A percentile compares a stretch with the other conserved stretches of the same genome.
phyloP scores from a whole-genome alignment of 2,888 invertebrate species.

The Brachycybe producta region DNA sequence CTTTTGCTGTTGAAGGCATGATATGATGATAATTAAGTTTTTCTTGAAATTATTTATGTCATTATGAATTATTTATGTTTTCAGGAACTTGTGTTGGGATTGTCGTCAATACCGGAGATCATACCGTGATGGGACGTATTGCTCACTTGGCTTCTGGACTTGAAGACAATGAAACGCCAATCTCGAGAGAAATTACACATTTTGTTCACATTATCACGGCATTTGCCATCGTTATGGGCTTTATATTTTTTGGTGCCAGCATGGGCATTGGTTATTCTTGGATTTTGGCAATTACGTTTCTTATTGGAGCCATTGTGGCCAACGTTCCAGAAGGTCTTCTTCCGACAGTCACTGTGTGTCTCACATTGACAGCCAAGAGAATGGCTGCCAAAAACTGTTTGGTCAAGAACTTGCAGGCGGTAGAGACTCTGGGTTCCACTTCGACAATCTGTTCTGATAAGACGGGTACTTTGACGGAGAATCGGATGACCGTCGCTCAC shows the following conservation, averaged over 20 bases:
- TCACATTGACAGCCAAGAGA: slow-evolving; percentile 41
- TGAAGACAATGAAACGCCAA: slow-evolving; percentile 38
- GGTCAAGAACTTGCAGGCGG: slow-evolving; percentile 35
- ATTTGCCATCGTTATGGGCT: slow-evolving; percentile 23
- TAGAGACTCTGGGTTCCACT: slow-evolving; percentile 42
- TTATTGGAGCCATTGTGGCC: slow-evolving; percentile 27
- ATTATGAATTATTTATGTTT: slow-evolving; percentile 6
- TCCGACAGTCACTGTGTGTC: slow-evolving; percentile 29
- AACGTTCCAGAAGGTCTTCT: slow-evolving; percentile 26
- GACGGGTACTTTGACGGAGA: slow-evolving; percentile 36
- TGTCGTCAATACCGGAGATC: slow-evolving; percentile 31
- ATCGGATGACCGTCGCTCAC: slow-evolving; percentile 42
- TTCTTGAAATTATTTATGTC: not conserved
- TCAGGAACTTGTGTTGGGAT: slow-evolving; percentile 24
- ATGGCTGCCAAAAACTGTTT: slow-evolving; percentile 21
- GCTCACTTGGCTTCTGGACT: slow-evolving; percentile 28
- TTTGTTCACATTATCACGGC: slow-evolving; percentile 40
- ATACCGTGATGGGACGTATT: slow-evolving; percentile 29
- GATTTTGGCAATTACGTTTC: slow-evolving; percentile 24
- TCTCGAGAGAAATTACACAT: slow-evolving; percentile 40
- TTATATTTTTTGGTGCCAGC: slow-evolving; percentile 22
- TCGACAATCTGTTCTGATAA: slow-evolving; percentile 27
- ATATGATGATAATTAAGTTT: not conserved
- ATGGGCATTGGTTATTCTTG: slow-evolving; percentile 24
- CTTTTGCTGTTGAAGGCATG: slow-evolving; percentile 25